Base-by-base conservation (phyloP, 2,888 invertebrate species). In the Anorthoa munda region DNA sequence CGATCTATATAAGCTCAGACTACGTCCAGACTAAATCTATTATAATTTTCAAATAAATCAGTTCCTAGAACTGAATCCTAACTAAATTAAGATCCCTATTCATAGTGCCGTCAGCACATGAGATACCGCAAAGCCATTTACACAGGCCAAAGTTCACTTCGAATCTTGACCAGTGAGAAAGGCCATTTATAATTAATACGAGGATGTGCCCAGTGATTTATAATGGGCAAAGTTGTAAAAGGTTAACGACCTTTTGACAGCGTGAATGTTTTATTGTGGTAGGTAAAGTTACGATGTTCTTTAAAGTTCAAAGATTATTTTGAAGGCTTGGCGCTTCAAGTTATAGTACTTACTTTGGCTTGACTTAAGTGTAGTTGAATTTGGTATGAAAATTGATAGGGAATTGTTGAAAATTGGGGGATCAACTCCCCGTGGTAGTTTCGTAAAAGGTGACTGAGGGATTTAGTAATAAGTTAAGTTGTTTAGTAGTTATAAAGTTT, bases 181-280 rank as follows among this genome's bases (percentile, higher is more conserved):
- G 31, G 58, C 23, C 64, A 71, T 67, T 81, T 67, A 71, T 74
- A 75, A 85, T 85, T 75, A 79, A 83, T 71, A 72, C 53, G 18
- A 23, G 51, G 65, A 79, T 68, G 72, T 64, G 26, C 13, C 60
- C 23, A 63, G 78, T 86, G 85, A 87, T 86, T 88, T 85, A 87
- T 84, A 81, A 79, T 67, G 66, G 64, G 46, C 23, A 66, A 83
- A 85, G 77, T 81, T 74, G 53, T 68, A 15, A 66, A 60, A 83
- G 83, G 85, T 84, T 68, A 83, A 74, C 67, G 88, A 86, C 82
- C 86, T 82, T 85, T 88, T 81, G 82, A 84, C 81, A 81, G 72
- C 66, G 50, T 78, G 60, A 65, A 82, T 82, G 66, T 76, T 75
- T 77, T 55, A 83, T 61, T 65, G 63, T 46, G 31, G 65, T 53